Evolutionary conservation across 2,888 invertebrate genomes (phyloP).

Genomic region (Pinctada fucata): DNA sequence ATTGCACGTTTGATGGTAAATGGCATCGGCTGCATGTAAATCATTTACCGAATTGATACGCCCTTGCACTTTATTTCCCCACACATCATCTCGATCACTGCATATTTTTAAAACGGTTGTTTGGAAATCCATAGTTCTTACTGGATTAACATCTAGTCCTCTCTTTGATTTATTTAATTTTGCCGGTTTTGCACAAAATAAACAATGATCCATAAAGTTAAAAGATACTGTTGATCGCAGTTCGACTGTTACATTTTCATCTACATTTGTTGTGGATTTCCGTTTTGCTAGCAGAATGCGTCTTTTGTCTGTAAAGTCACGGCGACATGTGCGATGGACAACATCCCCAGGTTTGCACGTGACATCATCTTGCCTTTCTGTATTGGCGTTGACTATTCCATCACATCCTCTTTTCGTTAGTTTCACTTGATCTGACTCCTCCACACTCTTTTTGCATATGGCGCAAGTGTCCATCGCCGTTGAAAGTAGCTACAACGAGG

Average conservation of each 20-base stretch:
- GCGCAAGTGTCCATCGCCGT: not conserved
- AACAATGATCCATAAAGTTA: constrained; percentile 5
- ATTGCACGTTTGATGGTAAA: constrained; percentile 51
- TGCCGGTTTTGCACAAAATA: not conserved
- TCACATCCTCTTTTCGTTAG: not conserved
- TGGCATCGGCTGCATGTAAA: constrained; percentile 50
- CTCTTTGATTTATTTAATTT: constrained; percentile 9
- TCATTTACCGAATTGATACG: constrained; percentile 39
- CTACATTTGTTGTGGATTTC: constrained; percentile 10
- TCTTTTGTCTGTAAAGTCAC: constrained; percentile 10
- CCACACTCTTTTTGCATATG: not conserved
- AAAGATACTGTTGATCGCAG: not conserved
- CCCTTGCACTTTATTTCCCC: constrained; percentile 21
- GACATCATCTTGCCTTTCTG: not conserved
- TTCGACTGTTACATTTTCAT: too few species aligned
- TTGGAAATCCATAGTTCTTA: constrained; percentile 17
- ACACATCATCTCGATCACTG: not conserved
- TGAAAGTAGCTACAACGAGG: too few species aligned
- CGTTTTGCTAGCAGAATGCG: not conserved
- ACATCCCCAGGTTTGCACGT: not conserved
- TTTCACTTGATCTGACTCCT: not conserved
- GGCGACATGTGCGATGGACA: not conserved
- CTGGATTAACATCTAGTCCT: constrained; percentile 7
- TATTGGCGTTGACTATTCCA: not conserved
- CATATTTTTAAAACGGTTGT: constrained; percentile 2